These are phyloP conservation scores for Noctua janthe DNA, from an alignment of 2,888 invertebrate species.

Conservation along the genomic window DNA sequence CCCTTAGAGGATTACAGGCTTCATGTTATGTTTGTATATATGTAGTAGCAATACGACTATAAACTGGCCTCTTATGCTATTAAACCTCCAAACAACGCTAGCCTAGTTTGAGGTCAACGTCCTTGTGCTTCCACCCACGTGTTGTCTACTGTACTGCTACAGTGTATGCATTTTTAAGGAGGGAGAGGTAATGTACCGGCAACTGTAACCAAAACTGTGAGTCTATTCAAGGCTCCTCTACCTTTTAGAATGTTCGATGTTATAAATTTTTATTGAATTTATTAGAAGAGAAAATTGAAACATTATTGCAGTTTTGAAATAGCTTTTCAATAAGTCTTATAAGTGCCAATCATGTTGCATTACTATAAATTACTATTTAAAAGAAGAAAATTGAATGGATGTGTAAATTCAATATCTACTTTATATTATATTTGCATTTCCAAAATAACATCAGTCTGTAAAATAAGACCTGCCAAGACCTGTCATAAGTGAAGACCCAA, in stretches of 20 bases:
- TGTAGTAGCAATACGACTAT: neutral
- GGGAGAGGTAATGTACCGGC: neutral
- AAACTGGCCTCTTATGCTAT: neutral
- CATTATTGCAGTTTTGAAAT: neutral
- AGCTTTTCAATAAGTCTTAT: neutral
- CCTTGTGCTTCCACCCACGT: neutral
- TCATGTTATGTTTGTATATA: neutral
- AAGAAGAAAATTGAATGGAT: neutral
- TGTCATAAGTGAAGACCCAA: neutral
- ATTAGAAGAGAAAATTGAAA: neutral
- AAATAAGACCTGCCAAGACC: neutral
- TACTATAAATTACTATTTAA: neutral
- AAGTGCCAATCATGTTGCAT: neutral
- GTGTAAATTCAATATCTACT: neutral
- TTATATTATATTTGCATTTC: neutral
- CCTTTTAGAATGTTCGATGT: neutral
- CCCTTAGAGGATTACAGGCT: neutral
- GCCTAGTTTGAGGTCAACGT: neutral
- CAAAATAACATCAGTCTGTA: neutral
- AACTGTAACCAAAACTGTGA: neutral
- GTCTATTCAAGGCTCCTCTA: neutral
- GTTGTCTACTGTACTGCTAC: neutral
- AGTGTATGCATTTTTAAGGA: neutral
- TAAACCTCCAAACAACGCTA: neutral
- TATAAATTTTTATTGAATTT: neutral